Evolutionary conservation across 2,888 invertebrate species (phyloP).

Genomic region (Dolomedes plantarius): DNA sequence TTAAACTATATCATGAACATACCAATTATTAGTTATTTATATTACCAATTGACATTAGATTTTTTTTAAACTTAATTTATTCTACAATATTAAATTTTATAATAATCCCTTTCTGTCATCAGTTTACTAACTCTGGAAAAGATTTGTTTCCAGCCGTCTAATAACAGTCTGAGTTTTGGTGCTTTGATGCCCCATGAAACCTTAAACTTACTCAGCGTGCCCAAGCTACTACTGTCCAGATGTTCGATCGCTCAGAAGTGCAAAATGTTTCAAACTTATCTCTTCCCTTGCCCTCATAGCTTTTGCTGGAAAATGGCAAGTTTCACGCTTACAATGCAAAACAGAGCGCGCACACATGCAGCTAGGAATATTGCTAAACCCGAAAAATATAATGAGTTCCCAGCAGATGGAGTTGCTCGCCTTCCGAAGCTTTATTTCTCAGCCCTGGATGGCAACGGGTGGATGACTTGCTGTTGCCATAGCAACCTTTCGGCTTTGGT

Average conservation of each 20-base stretch:
- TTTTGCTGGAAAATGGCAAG: not conserved
- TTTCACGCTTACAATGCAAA: slow-evolving; percentile 3
- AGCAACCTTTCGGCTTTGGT: slow-evolving; percentile 44
- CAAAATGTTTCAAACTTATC: not conserved
- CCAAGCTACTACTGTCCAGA: not conserved
- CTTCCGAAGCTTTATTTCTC: slow-evolving; percentile 59
- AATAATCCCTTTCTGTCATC: too few relatives aligned
- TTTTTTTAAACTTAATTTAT: too few relatives aligned
- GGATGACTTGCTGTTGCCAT: slow-evolving; percentile 47
- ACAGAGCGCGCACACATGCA: not conserved
- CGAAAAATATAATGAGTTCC: slow-evolving; percentile 68
- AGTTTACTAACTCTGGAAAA: too few relatives aligned
- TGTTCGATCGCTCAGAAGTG: not conserved
- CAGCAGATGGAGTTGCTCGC: slow-evolving; percentile 57
- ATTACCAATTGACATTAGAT: too few relatives aligned
- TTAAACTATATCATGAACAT: too few relatives aligned
- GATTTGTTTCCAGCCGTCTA: too few relatives aligned
- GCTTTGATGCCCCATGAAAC: not conserved
- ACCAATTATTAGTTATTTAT: too few relatives aligned
- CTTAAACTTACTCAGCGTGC: not conserved
- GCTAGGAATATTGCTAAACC: slow-evolving; percentile 21
- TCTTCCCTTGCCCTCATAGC: not conserved
- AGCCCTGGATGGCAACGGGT: slow-evolving; percentile 51
- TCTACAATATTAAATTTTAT: too few relatives aligned
- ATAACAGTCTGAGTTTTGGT: too few relatives aligned